A percentile compares a stretch with the other conserved stretches of the same genome.
Evolutionary conservation across 2,888 invertebrate genomes (phyloP).

Genomic region (Allolobophora icterica): DNA sequence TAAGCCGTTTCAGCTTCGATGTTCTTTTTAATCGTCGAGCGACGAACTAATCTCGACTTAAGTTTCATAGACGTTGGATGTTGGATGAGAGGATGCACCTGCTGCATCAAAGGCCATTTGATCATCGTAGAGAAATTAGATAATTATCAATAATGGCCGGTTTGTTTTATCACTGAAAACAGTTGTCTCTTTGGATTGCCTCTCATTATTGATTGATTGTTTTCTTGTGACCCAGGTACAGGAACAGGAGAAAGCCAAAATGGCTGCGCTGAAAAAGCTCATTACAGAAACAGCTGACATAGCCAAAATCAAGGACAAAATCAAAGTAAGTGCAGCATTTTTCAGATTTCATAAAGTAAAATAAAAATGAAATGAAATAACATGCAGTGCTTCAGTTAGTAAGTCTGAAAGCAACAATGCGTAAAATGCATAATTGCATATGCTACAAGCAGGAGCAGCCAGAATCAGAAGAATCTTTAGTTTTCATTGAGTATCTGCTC

Average conservation of each 20-base stretch:
- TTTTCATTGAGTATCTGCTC: too few relatives aligned
- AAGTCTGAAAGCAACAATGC: not conserved
- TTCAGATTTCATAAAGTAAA: not conserved
- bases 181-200: too few relatives aligned
- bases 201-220: not conserved
- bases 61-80: too few relatives aligned
- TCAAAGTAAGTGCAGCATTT: slow-evolving; percentile 53
- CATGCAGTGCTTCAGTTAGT: not conserved
- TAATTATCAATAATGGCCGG: too few relatives aligned
- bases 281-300: slow-evolving; percentile 54
- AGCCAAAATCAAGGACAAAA: slow-evolving; percentile 59
- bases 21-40: too few relatives aligned
- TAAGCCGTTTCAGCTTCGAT: too few relatives aligned
- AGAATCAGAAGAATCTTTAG: not conserved
- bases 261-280: slow-evolving; percentile 56
- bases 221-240: slow-evolving; percentile 49
- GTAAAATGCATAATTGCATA: not conserved
- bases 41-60: too few relatives aligned
- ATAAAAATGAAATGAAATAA: not conserved
- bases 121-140: too few relatives aligned
- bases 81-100: too few relatives aligned
- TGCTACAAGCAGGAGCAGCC: not conserved
- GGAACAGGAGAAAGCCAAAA: slow-evolving; percentile 53
- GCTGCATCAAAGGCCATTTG: too few relatives aligned
- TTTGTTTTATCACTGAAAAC: not conserved